Base-by-base conservation (phyloP, 2,888 invertebrate species). In the Cordilura impudica region DNA sequence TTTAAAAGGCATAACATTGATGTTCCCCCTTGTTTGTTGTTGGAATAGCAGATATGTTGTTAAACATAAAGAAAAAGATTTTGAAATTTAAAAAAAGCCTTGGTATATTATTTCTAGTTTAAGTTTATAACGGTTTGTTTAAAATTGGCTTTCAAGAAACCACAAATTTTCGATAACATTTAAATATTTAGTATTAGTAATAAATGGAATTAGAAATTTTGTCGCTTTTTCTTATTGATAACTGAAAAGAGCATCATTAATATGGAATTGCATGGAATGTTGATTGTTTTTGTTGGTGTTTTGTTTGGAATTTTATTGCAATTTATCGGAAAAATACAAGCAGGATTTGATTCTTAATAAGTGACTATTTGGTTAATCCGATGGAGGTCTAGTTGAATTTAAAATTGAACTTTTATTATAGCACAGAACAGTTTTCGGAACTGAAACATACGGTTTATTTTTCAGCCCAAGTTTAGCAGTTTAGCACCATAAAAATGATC, bases 81-180 rank as follows among this genome's bases (percentile, higher is more conserved):
- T 18, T 35, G 19, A 2, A 31, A 35, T 18, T 6, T 1, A 19
- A 39, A 16, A 10, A 10, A 47, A 26, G 14, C 49, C 39, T 43
- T 1, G 39, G 63, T 19, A 39, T 58, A 49, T 18, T 58, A 69
- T 74, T 47, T 74, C 45, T n/a, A 53, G 35, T 61, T 19, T 67
- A 49, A 53, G 39, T 63, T 67, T 73, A 53, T 85, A 87, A 87
- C 86, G 86, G 88, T 86, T n/a, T n/a, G 86, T 84, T 86, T 85
- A 84, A 87, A 88, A 86, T 87, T 63, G 56, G 86, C 84, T 83
- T 84, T 84, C 85, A 85, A 84, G 84, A 86, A 86, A 86, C 85
- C 85, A 85, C 85, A 87, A 87, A 87, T 83, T 85, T 83, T 85
- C 84, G 86, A 83, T 85, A 87, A 88, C 87, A 88, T 82, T 82